phyloP scores from a whole-genome alignment of 2,888 invertebrate genomes.

The Cephus rjabovi region DNA sequence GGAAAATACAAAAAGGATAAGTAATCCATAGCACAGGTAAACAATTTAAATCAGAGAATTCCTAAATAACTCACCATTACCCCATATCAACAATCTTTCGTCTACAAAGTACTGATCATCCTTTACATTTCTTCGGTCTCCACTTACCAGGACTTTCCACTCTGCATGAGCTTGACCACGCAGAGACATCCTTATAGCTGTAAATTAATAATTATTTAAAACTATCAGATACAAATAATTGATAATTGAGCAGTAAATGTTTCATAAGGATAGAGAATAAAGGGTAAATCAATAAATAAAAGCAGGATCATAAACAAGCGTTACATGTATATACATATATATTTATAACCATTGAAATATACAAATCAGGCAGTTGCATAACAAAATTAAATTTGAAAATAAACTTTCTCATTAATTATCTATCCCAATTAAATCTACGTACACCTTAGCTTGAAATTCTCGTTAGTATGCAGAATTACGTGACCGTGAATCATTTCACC shows the following conservation, averaged over 20 bases:
- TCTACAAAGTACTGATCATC: conserved; percentile 84
- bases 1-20: background rate
- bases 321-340: background rate
- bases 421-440: conserved; percentile 48
- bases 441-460: conserved; percentile 83
- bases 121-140: conserved; percentile 78
- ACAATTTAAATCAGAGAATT: background rate
- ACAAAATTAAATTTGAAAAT: background rate
- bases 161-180: conserved; percentile 82
- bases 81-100: conserved; percentile 79
- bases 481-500: conserved; percentile 77
- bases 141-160: conserved; percentile 81
- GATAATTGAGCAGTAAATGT: background rate
- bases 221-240: background rate
- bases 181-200: conserved; percentile 77
- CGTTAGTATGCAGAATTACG: conserved; percentile 77
- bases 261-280: conserved; percentile 4
- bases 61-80: conserved; percentile 71
- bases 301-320: conserved; percentile 21
- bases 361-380: background rate
- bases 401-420: background rate
- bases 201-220: conserved; percentile 28
- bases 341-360: background rate
- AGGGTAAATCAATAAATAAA: background rate
- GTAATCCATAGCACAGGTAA: background rate